Evolutionary conservation across 2,113 vertebrate species (phyloP), one percentile per base, ranked within the genome.

Genomic region (Paradoxurus hermaphroditus): DNA sequence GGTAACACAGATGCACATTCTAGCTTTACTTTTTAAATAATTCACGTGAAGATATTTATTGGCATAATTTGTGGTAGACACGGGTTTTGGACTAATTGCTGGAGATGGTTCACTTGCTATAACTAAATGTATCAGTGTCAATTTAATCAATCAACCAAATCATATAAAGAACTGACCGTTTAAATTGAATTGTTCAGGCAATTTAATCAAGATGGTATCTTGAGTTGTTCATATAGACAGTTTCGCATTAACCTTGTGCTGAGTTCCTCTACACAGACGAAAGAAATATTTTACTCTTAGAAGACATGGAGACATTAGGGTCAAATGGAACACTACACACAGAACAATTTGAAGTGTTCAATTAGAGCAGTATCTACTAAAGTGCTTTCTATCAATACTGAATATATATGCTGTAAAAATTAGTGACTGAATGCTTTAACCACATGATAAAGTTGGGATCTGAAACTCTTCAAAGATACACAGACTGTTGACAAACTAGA

Each of bases 361-460:
- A 21, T 92, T 90, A 93, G 72, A n/a, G 75, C 31, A 73, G 4
- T 41, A 67, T 68, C 16, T 94, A 23, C 16, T 77, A 77, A 86
- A 90, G 63, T 18, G 0, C 4, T 59, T 95, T 93, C 62, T 56
- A 72, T 85, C 87, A 91, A 86, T 65, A 92, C 73, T 92, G 14
- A 41, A 96, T 95, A 91, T 93, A 90, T 72, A 41, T 39, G 53
- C 51, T 96, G 49, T 92, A 97, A 88, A 95, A 95, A 92, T 92
- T 78, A 92, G 56, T 86, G 49, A 90, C 56, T 86, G 79, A 90
- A 90, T 31, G 39, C 13, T 85, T 91, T 92, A 65, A 51, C 29
- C 53, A 86, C 49, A 86, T 75, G 89, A 86, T 51, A 89, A 91
- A 86, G 8, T 81, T 88, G n/a, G 27, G 46, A 89, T 84, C 19